Evolutionary conservation across 2,888 invertebrate species (phyloP).

Genomic region (Scelioninae gen. 2): DNA sequence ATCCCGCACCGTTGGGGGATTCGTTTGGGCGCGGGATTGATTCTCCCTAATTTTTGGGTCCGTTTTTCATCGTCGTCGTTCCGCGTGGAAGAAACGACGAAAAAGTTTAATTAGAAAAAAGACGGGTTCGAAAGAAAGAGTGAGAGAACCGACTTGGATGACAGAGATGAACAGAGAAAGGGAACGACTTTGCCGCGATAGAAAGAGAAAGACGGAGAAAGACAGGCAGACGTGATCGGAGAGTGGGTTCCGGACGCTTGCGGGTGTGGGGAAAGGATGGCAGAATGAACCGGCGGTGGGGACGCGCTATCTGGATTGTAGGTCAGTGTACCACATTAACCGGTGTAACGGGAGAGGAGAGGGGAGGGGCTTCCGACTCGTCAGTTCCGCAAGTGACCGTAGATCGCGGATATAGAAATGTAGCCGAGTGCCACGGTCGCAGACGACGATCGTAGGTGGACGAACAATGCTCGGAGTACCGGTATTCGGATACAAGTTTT

Average conservation of each 20-base stretch:
- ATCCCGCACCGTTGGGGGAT: too few species aligned
- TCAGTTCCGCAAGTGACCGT: slow-evolving; percentile 70
- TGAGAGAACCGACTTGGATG: slow-evolving; percentile 26
- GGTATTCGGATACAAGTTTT: slow-evolving; percentile 58
- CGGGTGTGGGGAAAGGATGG: slow-evolving; percentile 49
- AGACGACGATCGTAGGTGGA: slow-evolving; percentile 59
- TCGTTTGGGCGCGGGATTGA: too few species aligned
- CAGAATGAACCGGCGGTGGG: slow-evolving; percentile 53
- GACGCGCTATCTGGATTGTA: slow-evolving; percentile 69
- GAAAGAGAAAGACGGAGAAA: slow-evolving; percentile 43
- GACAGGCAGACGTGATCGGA: slow-evolving; percentile 19
- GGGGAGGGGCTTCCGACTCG: slow-evolving; percentile 69
- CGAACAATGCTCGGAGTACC: slow-evolving; percentile 58
- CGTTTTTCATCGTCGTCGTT: too few species aligned
- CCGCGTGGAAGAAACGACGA: background rate
- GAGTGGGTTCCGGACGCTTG: slow-evolving; percentile 16
- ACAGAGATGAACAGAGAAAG: slow-evolving; percentile 47
- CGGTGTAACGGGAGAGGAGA: slow-evolving; percentile 62
- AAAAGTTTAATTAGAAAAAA: slow-evolving; percentile 37
- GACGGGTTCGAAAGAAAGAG: slow-evolving; percentile 46
- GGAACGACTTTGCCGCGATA: slow-evolving; percentile 33
- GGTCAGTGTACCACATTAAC: slow-evolving; percentile 75
- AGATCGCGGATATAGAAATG: slow-evolving; percentile 60
- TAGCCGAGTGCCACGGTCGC: slow-evolving; percentile 51
- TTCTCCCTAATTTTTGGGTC: too few species aligned